A percentile compares a stretch with the other conserved stretches of the same genome.
Evolutionary conservation across 2,797 vertebrate genomes (phyloP).

Genomic region (Scyliorhinus canicula): DNA sequence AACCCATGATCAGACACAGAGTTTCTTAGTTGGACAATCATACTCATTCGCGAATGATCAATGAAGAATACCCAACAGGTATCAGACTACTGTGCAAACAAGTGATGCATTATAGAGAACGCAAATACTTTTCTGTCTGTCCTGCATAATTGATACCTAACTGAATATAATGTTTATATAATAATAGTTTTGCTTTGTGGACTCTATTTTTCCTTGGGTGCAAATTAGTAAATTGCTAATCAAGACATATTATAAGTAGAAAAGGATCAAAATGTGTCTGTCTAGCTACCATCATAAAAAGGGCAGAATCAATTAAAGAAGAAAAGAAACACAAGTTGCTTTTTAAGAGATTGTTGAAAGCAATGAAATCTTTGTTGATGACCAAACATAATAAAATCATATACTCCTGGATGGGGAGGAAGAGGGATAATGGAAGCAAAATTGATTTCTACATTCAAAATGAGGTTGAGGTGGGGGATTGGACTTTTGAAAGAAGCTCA

Average conservation of each 20-base stretch:
- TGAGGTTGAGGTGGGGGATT: neutral
- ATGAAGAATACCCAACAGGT: too few species aligned
- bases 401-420: neutral
- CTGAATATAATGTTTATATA: neutral
- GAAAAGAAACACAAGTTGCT: neutral
- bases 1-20: too few species aligned
- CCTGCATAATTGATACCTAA: neutral
- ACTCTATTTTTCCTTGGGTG: neutral
- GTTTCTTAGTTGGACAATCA: too few species aligned
- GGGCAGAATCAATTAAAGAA: neutral
- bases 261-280: neutral
- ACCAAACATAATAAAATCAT: neutral
- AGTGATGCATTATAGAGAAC: neutral
- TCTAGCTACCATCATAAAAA: neutral
- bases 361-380: neutral
- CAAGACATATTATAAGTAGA: neutral
- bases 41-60: too few species aligned
- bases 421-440: neutral
- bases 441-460: neutral
- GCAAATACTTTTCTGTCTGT: neutral
- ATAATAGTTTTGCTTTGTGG: neutral
- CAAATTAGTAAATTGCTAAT: neutral
- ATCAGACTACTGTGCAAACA: slow-evolving; percentile 9
- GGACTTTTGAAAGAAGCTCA: neutral
- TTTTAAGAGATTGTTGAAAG: neutral